These are phyloP conservation scores for Didymodactylos carnosus DNA, from an alignment of 2,888 invertebrate species.

Conservation along the genomic window DNA sequence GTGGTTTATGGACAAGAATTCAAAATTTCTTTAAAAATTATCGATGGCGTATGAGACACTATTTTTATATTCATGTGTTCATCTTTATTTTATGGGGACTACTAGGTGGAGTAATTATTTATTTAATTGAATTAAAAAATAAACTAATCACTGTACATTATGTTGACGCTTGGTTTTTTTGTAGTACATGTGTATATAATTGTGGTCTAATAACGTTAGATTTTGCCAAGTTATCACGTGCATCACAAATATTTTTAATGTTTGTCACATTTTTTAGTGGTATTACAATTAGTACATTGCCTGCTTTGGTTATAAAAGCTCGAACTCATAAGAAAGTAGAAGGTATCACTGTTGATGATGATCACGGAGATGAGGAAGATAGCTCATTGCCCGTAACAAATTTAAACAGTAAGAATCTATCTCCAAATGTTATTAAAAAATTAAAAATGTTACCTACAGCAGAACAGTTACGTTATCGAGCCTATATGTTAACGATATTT, in stretches of 20 bases:
- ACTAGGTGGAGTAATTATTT: neutral
- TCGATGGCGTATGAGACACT: neutral
- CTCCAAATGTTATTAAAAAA: neutral
- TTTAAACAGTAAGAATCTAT: neutral
- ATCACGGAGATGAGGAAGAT: neutral
- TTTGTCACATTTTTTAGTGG: neutral
- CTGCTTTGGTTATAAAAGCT: neutral
- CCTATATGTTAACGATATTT: neutral
- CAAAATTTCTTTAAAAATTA: too few relatives aligned
- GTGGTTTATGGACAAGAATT: too few relatives aligned
- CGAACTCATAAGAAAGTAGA: neutral
- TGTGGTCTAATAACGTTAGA: neutral
- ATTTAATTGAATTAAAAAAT: neutral
- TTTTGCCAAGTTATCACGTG: neutral
- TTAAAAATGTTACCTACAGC: neutral
- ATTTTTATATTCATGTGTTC: neutral
- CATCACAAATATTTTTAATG: neutral
- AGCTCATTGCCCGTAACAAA: neutral
- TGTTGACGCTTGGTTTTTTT: neutral
- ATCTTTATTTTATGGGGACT: neutral
- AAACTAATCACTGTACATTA: neutral
- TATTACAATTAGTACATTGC: neutral
- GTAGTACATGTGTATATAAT: neutral
- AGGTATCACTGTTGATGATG: neutral
- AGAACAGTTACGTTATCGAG: neutral